Evolutionary conservation across 2,888 invertebrate genomes (phyloP).

Genomic region (Acanthopleura granulata): DNA sequence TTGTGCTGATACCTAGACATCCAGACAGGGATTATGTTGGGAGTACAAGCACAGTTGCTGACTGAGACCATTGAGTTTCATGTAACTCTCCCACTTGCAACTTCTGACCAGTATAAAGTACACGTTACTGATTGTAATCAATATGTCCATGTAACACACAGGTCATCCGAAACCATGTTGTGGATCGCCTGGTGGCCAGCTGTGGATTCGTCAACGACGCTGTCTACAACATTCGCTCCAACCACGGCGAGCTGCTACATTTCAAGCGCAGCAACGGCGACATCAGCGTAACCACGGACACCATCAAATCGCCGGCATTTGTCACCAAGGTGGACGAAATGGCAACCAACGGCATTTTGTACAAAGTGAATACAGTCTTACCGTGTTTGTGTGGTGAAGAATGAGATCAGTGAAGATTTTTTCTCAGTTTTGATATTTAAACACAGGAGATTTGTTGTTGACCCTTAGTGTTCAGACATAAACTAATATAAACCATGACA

Average conservation of each 20-base stretch:
- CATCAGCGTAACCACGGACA: conserved; percentile 1
- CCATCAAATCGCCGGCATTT: conserved; percentile 39
- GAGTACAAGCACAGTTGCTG: too few species aligned
- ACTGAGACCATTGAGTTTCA: too few species aligned
- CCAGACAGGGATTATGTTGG: too few species aligned
- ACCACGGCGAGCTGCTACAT: conserved; percentile 40
- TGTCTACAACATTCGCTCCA: conserved; percentile 37
- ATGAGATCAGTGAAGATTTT: neutral
- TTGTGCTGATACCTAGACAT: too few species aligned
- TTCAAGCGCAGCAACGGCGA: conserved; percentile 34
- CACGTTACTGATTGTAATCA: too few species aligned
- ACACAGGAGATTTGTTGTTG: too few species aligned
- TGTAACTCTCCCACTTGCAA: too few species aligned
- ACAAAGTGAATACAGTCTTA: conserved; percentile 46
- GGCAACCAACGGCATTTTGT: conserved; percentile 48
- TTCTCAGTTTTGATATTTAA: too few species aligned
- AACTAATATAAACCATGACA: too few species aligned
- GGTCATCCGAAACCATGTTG: conserved; percentile 71
- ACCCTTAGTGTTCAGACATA: too few species aligned
- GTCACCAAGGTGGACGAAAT: conserved; percentile 36
- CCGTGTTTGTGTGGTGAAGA: conserved; percentile 1
- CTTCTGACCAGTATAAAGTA: too few species aligned
- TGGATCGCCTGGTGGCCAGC: conserved; percentile 44
- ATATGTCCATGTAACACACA: conserved; percentile 36
- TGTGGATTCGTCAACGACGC: conserved; percentile 36